Percentiles rank a stretch among this genome's conserved stretches.
These are phyloP conservation scores for Paradisaea rubra DNA, from an alignment of 2,113 vertebrate genomes.

Conservation along the genomic window DNA sequence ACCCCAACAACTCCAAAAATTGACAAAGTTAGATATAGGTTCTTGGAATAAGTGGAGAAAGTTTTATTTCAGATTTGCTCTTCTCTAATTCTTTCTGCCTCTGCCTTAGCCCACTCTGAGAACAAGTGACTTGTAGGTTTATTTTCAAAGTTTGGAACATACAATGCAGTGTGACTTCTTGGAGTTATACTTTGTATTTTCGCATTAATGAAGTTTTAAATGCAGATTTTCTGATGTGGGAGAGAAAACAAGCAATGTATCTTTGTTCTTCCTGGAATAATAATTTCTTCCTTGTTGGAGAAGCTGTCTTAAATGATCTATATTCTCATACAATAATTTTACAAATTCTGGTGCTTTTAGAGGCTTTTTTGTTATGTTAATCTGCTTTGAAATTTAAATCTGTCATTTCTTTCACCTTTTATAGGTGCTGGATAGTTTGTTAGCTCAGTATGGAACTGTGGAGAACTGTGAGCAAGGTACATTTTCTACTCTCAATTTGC, in stretches of 20 bases:
- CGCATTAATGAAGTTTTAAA: not conserved
- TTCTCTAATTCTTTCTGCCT: not conserved
- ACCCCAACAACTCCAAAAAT: not conserved
- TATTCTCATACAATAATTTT: not conserved
- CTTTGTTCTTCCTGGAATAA: not conserved
- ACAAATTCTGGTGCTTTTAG: not conserved
- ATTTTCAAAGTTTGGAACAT: not conserved
- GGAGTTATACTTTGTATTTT: not conserved
- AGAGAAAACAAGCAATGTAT: not conserved
- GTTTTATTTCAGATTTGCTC: not conserved
- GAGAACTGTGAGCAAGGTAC: conserved; percentile 91
- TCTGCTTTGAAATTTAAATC: conserved; percentile 37
- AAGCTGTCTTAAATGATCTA: not conserved
- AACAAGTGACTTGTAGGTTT: not conserved
- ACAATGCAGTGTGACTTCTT: not conserved
- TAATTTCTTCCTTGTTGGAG: not conserved
- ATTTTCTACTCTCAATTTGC: conserved; percentile 1
- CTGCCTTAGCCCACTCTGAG: not conserved
- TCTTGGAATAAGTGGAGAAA: not conserved
- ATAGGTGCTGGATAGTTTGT: conserved; percentile 85
- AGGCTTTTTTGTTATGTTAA: not conserved
- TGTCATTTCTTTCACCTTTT: conserved; percentile 34
- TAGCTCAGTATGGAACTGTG: conserved; percentile 88
- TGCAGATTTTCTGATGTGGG: not conserved
- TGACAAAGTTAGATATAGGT: not conserved